Percentiles rank a stretch among this genome's conserved stretches.
Evolutionary conservation across 2,888 invertebrate species (phyloP).

Genomic region (Metalampra italica): DNA sequence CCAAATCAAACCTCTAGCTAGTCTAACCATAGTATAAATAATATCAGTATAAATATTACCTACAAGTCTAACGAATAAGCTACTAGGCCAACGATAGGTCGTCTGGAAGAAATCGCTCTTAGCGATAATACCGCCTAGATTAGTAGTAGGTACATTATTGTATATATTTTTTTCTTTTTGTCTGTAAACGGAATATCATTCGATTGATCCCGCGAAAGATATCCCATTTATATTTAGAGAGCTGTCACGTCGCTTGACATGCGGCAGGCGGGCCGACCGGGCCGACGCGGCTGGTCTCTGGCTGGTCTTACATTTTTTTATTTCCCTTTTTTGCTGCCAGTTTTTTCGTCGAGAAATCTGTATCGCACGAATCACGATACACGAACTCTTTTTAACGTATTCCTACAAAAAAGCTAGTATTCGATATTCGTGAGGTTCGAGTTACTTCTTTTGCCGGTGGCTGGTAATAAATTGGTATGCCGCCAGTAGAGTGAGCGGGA

Average conservation of each 20-base stretch:
- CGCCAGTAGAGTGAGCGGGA: neutral
- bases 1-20: too few relatives aligned
- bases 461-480: constrained; percentile 8
- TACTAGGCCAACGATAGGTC: too few relatives aligned
- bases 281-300: constrained; percentile 32
- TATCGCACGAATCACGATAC: constrained; percentile 64
- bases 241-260: constrained; percentile 37
- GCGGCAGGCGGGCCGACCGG: constrained; percentile 46
- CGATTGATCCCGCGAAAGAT: too few relatives aligned
- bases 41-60: too few relatives aligned
- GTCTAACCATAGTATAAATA: too few relatives aligned
- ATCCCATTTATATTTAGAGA: too few relatives aligned
- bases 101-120: too few relatives aligned
- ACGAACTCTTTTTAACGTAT: constrained; percentile 44
- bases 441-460: constrained; percentile 8
- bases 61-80: too few relatives aligned
- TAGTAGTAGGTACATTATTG: too few relatives aligned
- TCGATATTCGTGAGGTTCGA: constrained; percentile 13
- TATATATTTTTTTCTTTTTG: too few relatives aligned
- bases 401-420: constrained; percentile 27
- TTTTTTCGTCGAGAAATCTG: constrained; percentile 35
- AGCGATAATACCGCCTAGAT: too few relatives aligned
- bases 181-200: too few relatives aligned
- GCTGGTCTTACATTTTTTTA: constrained; percentile 31
- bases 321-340: constrained; percentile 30